phyloP scores from a whole-genome alignment of 2,113 vertebrate species.

The Colossoma macropomum region DNA sequence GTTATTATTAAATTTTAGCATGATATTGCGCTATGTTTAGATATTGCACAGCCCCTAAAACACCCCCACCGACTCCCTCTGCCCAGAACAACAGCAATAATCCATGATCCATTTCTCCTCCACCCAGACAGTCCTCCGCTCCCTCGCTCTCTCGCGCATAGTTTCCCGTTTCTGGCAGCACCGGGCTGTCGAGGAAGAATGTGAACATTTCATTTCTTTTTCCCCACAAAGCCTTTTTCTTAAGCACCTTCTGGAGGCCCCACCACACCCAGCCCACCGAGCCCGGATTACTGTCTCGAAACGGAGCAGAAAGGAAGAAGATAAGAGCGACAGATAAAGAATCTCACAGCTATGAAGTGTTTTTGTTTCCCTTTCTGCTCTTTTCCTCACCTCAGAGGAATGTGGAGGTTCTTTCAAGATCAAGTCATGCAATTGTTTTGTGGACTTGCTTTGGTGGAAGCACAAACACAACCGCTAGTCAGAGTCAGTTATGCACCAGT shows the following conservation, averaged over 20 bases:
- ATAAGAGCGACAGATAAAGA: neutral
- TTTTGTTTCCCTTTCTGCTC: neutral
- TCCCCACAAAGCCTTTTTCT: neutral
- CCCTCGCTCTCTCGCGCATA: neutral
- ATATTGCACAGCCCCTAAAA: too few relatives aligned
- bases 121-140: too few relatives aligned
- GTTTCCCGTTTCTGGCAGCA: neutral
- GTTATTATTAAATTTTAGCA: too few relatives aligned
- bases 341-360: neutral
- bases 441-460: neutral
- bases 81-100: slow-evolving; percentile 13
- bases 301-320: neutral
- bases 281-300: neutral
- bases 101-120: neutral
- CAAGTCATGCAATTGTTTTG: too few relatives aligned
- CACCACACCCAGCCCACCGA: too few relatives aligned
- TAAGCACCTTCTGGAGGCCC: neutral
- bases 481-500: neutral
- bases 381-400: neutral
- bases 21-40: too few relatives aligned
- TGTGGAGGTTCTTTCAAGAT: neutral
- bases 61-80: neutral
- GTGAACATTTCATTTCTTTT: neutral
- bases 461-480: neutral
- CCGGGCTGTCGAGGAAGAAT: neutral